Conservation (phyloP, 2,888 invertebrate genomes). For the Laothoe populi region DNA sequence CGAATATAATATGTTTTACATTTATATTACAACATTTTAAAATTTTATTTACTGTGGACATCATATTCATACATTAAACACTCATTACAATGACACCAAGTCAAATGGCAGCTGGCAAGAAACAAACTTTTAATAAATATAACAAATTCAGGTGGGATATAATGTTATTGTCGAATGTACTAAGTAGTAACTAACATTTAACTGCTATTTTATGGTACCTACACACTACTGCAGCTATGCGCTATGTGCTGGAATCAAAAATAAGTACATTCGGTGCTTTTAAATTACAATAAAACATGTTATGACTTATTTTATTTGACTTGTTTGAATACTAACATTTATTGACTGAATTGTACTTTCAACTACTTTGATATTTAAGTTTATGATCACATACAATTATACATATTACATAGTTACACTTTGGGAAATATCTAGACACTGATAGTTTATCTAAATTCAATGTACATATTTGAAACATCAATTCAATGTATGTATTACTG, state of each 20-base stretch:
- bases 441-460: not conserved
- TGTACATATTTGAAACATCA: not conserved
- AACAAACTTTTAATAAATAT: constrained; percentile 43
- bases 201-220: constrained; percentile 26
- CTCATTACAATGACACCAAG: constrained; percentile 38
- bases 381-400: not conserved
- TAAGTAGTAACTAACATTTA: constrained; percentile 31
- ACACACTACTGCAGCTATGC: constrained; percentile 37
- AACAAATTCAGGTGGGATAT: constrained; percentile 61
- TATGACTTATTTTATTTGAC: constrained; percentile 10
- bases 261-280: constrained; percentile 48
- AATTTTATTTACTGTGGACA: constrained; percentile 53
- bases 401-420: not conserved
- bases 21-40: constrained; percentile 65
- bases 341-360: constrained; percentile 23
- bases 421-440: not conserved
- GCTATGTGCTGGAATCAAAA: constrained; percentile 47
- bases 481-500: constrained; percentile 9
- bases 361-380: constrained; percentile 13
- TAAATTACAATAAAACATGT: constrained; percentile 29
- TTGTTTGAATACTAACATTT: constrained; percentile 13
- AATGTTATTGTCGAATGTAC: constrained; percentile 61
- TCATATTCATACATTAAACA: constrained; percentile 12
- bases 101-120: constrained; percentile 58
- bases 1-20: constrained; percentile 31